Conservation (phyloP, 53 echinoderm and acorn worm genomes). For the Echinarachnius parma region DNA sequence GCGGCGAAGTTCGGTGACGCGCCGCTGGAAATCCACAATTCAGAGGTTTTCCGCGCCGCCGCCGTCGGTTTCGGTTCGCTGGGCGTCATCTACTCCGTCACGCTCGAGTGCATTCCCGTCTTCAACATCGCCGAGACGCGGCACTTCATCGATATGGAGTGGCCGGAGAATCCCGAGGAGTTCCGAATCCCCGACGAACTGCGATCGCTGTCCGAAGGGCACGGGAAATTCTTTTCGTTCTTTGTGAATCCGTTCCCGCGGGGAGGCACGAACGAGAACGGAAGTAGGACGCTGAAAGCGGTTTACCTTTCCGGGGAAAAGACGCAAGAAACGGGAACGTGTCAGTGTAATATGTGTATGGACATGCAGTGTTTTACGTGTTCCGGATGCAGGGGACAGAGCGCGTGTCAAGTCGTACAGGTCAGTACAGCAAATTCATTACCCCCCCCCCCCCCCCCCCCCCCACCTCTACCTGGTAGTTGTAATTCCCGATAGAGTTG, state of each 20-base stretch:
- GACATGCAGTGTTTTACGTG: constrained; percentile 85
- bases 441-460: not conserved
- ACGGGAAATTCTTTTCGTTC: constrained; percentile 95
- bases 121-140: constrained; percentile 90
- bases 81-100: constrained; percentile 89
- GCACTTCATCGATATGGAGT: constrained; percentile 77
- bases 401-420: constrained; percentile 93
- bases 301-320: constrained; percentile 88
- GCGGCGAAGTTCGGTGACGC: constrained; percentile 77
- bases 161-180: constrained; percentile 62
- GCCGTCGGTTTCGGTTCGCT: constrained; percentile 93
- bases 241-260: constrained; percentile 91
- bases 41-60: constrained; percentile 84
- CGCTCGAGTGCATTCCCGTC: constrained; percentile 78
- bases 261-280: constrained; percentile 45
- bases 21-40: constrained; percentile 66
- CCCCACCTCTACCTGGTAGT: no score
- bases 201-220: constrained; percentile 62
- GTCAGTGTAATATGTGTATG: constrained; percentile 91
- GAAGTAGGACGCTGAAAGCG: constrained; percentile 67
- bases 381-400: constrained; percentile 89
- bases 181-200: constrained; percentile 66
- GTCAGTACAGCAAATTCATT: constrained; percentile 37
- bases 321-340: constrained; percentile 73
- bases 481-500: no score